Conservation (phyloP, 2,888 invertebrate species). For the Gari tellinella region DNA sequence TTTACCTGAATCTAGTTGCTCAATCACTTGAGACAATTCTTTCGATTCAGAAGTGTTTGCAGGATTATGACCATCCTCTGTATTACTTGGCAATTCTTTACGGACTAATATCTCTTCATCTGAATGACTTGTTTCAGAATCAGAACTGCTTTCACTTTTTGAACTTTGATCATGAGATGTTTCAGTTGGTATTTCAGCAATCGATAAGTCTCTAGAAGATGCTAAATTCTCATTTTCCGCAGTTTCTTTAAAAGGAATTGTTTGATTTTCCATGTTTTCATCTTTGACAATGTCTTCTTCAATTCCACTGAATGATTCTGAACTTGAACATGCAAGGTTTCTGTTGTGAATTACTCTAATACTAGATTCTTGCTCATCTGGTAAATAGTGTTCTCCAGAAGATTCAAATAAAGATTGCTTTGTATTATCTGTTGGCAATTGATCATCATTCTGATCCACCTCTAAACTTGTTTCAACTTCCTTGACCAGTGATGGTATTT, state of each 20-base stretch:
- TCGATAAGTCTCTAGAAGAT: no score
- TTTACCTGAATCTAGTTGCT: background rate
- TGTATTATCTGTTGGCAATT: conserved; percentile 2
- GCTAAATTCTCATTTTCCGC: no score
- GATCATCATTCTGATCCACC: background rate
- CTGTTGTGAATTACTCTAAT: conserved; percentile 16
- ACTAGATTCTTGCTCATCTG: conserved; percentile 7
- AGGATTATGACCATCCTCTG: no score
- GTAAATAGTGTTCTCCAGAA: background rate
- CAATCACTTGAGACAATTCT: background rate
- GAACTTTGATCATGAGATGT: no score
- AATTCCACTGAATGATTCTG: conserved; percentile 15
- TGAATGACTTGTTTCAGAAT: no score
- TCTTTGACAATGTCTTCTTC: background rate
- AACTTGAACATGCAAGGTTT: conserved; percentile 20
- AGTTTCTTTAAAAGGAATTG: no score
- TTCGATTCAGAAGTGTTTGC: no score
- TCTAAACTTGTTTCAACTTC: conserved; percentile 30
- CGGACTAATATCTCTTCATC: no score
- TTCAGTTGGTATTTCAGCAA: no score
- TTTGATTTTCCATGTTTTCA: background rate
- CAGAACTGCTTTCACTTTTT: background rate
- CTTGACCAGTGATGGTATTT: conserved; percentile 34
- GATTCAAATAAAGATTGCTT: no score
- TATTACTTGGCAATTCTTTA: no score